Evolutionary conservation across 2,797 vertebrate species (phyloP).

Genomic region (Sparus aurata): DNA sequence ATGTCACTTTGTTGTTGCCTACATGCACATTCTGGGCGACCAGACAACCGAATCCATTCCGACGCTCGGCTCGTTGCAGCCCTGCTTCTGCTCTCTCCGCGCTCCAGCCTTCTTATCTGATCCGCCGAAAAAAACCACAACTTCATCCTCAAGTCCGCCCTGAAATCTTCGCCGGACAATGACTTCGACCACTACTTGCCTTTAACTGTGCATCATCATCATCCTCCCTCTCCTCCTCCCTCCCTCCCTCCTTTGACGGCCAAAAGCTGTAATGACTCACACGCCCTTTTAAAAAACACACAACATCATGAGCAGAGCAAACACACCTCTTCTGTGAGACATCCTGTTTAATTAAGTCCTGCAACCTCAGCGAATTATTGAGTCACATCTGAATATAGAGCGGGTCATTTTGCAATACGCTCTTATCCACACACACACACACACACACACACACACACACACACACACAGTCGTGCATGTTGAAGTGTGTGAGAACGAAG

Average conservation of each 20-base stretch:
- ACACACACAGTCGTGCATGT: constrained; percentile 2
- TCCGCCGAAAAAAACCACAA: neutral
- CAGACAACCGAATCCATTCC: constrained; percentile 36
- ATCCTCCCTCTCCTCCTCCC: no score
- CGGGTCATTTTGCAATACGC: constrained; percentile 27
- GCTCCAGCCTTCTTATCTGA: constrained; percentile 12
- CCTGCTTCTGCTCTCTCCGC: constrained; percentile 1
- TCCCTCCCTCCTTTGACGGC: neutral
- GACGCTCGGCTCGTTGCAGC: neutral
- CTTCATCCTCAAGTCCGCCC: constrained; percentile 26
- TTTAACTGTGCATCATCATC: constrained; percentile 1
- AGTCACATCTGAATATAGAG: constrained; percentile 70
- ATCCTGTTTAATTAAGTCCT: constrained; percentile 32
- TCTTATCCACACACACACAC: neutral
- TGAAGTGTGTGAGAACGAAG: neutral
- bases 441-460: constrained; percentile 4
- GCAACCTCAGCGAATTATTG: constrained; percentile 43
- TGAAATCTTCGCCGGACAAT: constrained; percentile 35
- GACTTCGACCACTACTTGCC: constrained; percentile 11
- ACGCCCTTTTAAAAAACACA: constrained; percentile 37
- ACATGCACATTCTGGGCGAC: constrained; percentile 45
- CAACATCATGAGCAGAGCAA: constrained; percentile 38
- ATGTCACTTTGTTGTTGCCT: constrained; percentile 52
- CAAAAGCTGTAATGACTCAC: constrained; percentile 53
- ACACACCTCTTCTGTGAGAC: constrained; percentile 51